A percentile compares a stretch with the other conserved stretches of the same genome.
phyloP scores from a whole-genome alignment of 2,888 invertebrate genomes.

The Platynereis dumerilii region DNA sequence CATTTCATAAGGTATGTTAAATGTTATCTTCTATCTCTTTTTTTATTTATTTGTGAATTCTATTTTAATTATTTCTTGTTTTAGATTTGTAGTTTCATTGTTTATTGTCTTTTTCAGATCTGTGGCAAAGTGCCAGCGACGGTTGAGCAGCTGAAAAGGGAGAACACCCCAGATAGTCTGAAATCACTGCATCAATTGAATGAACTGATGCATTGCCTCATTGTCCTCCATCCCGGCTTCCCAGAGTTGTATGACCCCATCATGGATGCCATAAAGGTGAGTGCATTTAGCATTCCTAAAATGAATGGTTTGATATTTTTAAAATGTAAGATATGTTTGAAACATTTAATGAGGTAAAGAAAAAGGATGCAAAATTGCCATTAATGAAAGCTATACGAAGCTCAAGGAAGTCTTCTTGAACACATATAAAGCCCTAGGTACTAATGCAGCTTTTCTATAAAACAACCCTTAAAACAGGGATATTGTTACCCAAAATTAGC shows the following conservation, averaged over 20 bases:
- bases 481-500: too few relatives aligned
- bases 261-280: constrained; percentile 55
- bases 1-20: constrained; percentile 59
- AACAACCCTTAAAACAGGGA: too few relatives aligned
- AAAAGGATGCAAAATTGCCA: too few relatives aligned
- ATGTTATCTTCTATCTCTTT: background rate
- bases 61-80: too few relatives aligned
- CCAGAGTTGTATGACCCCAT: constrained; percentile 61
- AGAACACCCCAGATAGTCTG: background rate
- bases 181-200: constrained; percentile 34
- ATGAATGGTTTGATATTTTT: background rate
- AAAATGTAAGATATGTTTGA: too few relatives aligned
- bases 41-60: background rate
- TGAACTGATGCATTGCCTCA: constrained; percentile 53
- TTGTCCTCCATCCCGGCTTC: constrained; percentile 59
- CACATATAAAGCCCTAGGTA: too few relatives aligned
- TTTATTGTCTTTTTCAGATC: constrained; percentile 11
- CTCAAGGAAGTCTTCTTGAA: too few relatives aligned
- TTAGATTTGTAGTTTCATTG: too few relatives aligned
- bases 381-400: too few relatives aligned
- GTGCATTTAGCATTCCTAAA: background rate
- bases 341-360: too few relatives aligned
- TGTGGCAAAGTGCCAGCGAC: constrained; percentile 18
- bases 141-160: background rate
- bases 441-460: too few relatives aligned